phyloP scores from a whole-genome alignment of 2,113 vertebrate species.

The Sardina pilchardus region DNA sequence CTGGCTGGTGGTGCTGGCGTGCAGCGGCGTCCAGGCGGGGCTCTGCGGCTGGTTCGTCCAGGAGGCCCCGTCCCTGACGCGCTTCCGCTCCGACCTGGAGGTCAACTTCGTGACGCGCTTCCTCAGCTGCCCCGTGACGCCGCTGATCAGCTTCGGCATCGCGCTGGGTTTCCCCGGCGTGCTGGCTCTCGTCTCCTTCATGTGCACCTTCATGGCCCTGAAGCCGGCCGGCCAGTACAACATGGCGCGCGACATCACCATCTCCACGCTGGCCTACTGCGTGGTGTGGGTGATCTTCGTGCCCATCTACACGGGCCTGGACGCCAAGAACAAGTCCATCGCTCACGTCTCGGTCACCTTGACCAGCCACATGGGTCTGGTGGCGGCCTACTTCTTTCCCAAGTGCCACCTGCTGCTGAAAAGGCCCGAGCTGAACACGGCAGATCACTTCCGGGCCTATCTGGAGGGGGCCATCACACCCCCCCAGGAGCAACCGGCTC shows the following conservation, averaged over 20 bases:
- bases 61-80: slow-evolving; percentile 50
- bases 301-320: slow-evolving; percentile 70
- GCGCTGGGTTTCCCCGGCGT: slow-evolving; percentile 68
- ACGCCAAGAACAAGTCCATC: slow-evolving; percentile 49
- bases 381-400: slow-evolving; percentile 76
- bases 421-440: slow-evolving; percentile 75
- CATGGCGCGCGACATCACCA: slow-evolving; percentile 80
- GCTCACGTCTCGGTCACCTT: slow-evolving; percentile 69
- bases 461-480: slow-evolving; percentile 58
- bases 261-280: slow-evolving; percentile 75
- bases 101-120: slow-evolving; percentile 64
- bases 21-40: slow-evolving; percentile 65
- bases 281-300: slow-evolving; percentile 80
- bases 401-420: slow-evolving; percentile 80
- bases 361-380: slow-evolving; percentile 68
- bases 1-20: slow-evolving; percentile 64
- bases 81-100: slow-evolving; percentile 43
- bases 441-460: slow-evolving; percentile 73
- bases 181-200: slow-evolving; percentile 76
- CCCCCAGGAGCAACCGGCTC: slow-evolving; percentile 51
- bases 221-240: slow-evolving; percentile 72
- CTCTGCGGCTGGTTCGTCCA: slow-evolving; percentile 67
- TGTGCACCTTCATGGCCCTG: slow-evolving; percentile 86
- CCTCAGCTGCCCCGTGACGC: slow-evolving; percentile 69
- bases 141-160: slow-evolving; percentile 69